Conservation (phyloP, 2,888 invertebrate species). For the Strigamia transsilvanica region DNA sequence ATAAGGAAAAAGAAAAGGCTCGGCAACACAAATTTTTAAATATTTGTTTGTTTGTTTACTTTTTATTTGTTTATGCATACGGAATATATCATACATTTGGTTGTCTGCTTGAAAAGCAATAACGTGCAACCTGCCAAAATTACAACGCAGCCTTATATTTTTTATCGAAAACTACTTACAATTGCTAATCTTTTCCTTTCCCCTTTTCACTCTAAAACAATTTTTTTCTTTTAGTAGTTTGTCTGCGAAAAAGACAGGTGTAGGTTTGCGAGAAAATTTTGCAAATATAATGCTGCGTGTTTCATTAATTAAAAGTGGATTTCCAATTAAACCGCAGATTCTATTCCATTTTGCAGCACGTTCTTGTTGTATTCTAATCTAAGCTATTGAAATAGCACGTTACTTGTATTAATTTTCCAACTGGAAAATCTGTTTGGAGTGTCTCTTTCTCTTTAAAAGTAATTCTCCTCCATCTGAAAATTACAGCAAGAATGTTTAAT, state of each 20-base stretch:
- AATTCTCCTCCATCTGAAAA: background rate
- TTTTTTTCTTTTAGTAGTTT: background rate
- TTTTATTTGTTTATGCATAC: background rate
- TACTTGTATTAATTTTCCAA: slow-evolving; percentile 5
- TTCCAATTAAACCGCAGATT: slow-evolving; percentile 7
- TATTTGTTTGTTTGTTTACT: background rate
- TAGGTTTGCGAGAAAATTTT: background rate
- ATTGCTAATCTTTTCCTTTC: slow-evolving; percentile 16
- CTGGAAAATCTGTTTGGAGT: background rate
- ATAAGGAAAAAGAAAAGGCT: background rate
- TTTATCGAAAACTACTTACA: slow-evolving; percentile 43
- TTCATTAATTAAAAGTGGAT: slow-evolving; percentile 33
- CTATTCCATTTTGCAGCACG: background rate
- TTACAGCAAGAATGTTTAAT: slow-evolving; percentile 21
- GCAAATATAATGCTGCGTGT: background rate
- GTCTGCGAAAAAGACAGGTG: slow-evolving; percentile 12
- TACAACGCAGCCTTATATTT: slow-evolving; percentile 14
- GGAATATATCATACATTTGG: slow-evolving; percentile 15
- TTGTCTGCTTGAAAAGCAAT: slow-evolving; percentile 41
- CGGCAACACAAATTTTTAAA: background rate
- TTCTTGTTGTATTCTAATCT: background rate
- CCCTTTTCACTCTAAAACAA: background rate
- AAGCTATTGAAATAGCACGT: background rate
- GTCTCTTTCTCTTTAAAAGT: background rate
- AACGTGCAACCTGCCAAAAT: slow-evolving; percentile 31